A percentile compares a stretch with the other conserved stretches of the same genome.
These are phyloP conservation scores for Cantharis nigra DNA, from an alignment of 2,888 invertebrate species.

Conservation along the genomic window DNA sequence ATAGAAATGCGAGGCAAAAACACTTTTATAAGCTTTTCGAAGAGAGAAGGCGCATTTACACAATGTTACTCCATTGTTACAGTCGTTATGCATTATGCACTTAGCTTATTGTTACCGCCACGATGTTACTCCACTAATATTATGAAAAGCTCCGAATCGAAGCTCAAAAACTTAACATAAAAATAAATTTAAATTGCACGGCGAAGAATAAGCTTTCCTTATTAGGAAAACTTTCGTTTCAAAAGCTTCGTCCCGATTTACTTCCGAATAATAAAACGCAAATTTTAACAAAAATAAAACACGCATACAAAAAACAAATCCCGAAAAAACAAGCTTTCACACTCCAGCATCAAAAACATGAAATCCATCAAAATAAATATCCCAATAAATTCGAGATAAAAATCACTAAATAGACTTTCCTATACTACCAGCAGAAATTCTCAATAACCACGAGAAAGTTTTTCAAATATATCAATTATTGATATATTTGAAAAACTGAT, in stretches of 20 bases:
- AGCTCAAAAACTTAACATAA: neutral
- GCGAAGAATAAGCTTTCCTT: neutral
- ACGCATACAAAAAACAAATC: neutral
- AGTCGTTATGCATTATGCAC: neutral
- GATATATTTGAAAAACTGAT: neutral
- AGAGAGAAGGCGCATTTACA: slow-evolving; percentile 8
- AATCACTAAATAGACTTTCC: neutral
- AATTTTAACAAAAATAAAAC: neutral
- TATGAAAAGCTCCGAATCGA: neutral
- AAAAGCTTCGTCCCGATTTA: neutral
- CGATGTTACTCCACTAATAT: neutral
- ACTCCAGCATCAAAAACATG: neutral
- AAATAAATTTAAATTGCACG: neutral
- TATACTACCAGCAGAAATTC: neutral
- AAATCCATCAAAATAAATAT: neutral
- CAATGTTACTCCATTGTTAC: neutral
- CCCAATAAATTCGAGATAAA: neutral
- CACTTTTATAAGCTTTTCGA: slow-evolving; percentile 12
- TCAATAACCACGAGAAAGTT: neutral
- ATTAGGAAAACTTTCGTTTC: neutral
- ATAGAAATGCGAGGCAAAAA: slow-evolving; percentile 16
- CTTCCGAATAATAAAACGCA: neutral
- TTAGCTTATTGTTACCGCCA: neutral
- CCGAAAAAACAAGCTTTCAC: neutral
- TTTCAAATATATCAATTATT: no score